These are phyloP conservation scores for Amphiprion clarkii DNA, from an alignment of 2,797 vertebrate species.

Conservation along the genomic window DNA sequence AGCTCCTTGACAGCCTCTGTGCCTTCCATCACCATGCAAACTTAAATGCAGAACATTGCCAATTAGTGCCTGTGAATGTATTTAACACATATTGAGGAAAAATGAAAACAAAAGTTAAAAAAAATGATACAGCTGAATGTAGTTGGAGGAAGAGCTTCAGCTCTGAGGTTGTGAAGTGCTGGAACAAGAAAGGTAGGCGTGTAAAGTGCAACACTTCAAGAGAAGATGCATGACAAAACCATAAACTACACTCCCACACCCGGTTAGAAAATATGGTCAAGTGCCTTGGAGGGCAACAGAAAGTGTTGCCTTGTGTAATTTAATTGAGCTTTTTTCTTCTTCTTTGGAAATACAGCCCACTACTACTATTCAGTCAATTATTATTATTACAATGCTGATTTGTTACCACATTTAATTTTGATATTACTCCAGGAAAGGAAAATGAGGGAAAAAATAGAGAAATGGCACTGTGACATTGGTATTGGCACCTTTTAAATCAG, in stretches of 20 bases:
- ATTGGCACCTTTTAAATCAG: too few species aligned
- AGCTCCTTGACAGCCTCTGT: constrained; percentile 39
- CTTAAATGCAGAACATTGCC: neutral
- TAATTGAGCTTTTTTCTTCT: too few species aligned
- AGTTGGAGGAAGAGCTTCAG: neutral
- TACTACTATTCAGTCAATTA: too few species aligned
- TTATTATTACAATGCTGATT: too few species aligned
- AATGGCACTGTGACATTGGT: too few species aligned
- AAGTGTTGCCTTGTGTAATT: too few species aligned
- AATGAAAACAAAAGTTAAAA: neutral
- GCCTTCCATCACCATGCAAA: constrained; percentile 9
- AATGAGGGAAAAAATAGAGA: too few species aligned
- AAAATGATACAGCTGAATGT: neutral
- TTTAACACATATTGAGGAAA: neutral
- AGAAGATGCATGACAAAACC: neutral
- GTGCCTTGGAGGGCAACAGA: too few species aligned
- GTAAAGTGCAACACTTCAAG: neutral
- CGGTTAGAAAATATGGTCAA: neutral
- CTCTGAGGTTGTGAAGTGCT: neutral
- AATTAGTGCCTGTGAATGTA: constrained; percentile 29
- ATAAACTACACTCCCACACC: neutral
- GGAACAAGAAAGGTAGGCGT: neutral
- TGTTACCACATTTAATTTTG: too few species aligned
- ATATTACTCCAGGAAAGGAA: too few species aligned
- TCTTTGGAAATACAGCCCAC: too few species aligned